Percentiles rank a stretch among this genome's conserved stretches.
Evolutionary conservation across 2,113 vertebrate genomes (phyloP).

Genomic region (Guaruba guarouba): DNA sequence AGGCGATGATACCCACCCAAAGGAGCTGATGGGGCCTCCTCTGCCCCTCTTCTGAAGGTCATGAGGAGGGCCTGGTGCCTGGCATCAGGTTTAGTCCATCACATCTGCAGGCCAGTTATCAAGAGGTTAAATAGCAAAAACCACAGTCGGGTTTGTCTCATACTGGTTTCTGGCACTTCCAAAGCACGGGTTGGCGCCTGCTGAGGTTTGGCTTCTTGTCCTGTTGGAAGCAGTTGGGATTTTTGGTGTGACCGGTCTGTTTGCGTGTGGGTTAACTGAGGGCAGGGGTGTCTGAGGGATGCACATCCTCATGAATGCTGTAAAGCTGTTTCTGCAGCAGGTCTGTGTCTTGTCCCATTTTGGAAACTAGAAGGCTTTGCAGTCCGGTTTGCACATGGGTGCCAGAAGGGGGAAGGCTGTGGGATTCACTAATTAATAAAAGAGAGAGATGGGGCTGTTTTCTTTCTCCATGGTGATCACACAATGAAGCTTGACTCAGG

Average conservation of each 20-base stretch:
- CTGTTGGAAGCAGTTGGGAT: background rate
- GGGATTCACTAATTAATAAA: background rate
- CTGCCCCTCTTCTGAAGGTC: background rate
- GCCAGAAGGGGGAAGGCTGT: background rate
- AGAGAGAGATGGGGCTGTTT: background rate
- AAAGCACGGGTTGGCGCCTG: background rate
- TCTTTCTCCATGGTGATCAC: background rate
- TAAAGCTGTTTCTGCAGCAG: background rate
- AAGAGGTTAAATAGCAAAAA: background rate
- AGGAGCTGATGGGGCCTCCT: background rate
- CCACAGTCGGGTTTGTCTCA: background rate
- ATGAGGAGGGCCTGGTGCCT: fast-evolving
- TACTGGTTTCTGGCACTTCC: background rate
- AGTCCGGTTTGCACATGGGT: background rate
- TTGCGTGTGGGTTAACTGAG: background rate
- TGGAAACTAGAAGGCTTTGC: background rate
- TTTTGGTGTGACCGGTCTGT: background rate
- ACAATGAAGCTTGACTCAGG: background rate
- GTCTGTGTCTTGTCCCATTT: background rate
- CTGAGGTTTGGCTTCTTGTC: background rate
- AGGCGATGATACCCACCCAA: background rate
- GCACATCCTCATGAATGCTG: fast-evolving
- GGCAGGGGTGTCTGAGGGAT: background rate
- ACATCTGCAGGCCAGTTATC: background rate
- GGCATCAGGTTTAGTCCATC: background rate